Evolutionary conservation across 2,113 vertebrate species (phyloP), one percentile per base, ranked within the genome.

Genomic region (Oenanthe oenanthe): DNA sequence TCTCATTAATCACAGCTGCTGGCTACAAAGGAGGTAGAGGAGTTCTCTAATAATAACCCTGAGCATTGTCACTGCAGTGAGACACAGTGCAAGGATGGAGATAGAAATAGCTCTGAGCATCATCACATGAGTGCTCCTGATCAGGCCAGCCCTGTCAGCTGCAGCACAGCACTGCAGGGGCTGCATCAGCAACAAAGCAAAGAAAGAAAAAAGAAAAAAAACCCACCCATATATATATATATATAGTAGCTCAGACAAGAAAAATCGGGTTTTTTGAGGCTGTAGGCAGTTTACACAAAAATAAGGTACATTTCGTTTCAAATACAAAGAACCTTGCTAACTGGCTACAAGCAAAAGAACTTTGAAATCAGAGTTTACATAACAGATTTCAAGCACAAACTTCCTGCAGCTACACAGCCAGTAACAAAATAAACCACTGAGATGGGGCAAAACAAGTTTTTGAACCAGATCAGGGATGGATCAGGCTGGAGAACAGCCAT

Each of bases 61-160:
- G 17, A 70, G 70, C 54, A 22, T 28, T 26, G 17, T 7, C 78
- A 60, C 21, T 0, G 38, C 90, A 77, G 70, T 2, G 72, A 77
- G 56, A 66, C 24, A 31, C 48, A 38, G 67, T 5, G 50, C 7
- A 8, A 90, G 56, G 60, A 65, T 11, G 36, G 72, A 60, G 65
- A 89, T 10, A 53, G 80, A 88, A 94, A 93, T 22, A 87, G 86
- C 67, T 94, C 31, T 53, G 56, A 84, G 62, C 85, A 88, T 74
- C 79, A 83, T 15, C 28, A 24, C 84, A 42, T 24, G 62, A 51
- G 67, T 36, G 19, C 32, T 70, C 34, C 29, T 50, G 24, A 38
- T 60, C 93, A 60, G 60, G 56, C 42, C 85, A 82, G 71, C 77
- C 68, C 40, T 38, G 32, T 14, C 66, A 74, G 87, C 84, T 51